Conservation (phyloP, 2,797 vertebrate species). For the Sebastes oblongus region DNA sequence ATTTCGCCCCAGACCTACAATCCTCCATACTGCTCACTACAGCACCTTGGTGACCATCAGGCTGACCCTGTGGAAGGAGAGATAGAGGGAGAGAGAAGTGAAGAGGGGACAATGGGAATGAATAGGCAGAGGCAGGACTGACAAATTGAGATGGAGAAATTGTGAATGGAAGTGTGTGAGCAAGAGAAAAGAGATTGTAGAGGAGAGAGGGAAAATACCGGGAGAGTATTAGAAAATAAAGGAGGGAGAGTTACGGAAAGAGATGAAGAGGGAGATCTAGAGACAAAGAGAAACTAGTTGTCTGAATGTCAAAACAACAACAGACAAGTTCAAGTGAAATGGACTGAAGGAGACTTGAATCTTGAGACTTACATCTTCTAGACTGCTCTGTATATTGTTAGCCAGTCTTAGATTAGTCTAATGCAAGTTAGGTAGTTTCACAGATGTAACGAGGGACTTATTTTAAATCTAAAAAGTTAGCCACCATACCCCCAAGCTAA, state of each 20-base stretch:
- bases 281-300: not conserved
- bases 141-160: constrained; percentile 44
- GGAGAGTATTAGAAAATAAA: constrained; percentile 13
- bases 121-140: constrained; percentile 7
- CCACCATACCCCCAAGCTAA: not conserved
- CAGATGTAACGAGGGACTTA: not conserved
- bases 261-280: not conserved
- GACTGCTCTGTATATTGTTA: not conserved
- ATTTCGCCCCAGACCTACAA: constrained; percentile 81
- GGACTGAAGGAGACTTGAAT: too few species aligned
- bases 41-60: constrained; percentile 65
- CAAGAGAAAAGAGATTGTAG: not conserved
- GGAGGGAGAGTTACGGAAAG: not conserved
- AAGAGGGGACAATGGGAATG: constrained; percentile 4
- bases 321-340: not conserved
- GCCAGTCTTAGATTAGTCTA: not conserved
- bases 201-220: not conserved
- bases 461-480: not conserved
- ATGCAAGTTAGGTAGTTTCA: not conserved
- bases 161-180: constrained; percentile 43
- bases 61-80: constrained; percentile 51
- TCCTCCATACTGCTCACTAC: constrained; percentile 71
- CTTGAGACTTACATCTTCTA: not conserved
- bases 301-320: not conserved
- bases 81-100: constrained; percentile 16